Conservation (phyloP, 1,140 invertebrate genomes). For the Andrena cerasifolii region DNA sequence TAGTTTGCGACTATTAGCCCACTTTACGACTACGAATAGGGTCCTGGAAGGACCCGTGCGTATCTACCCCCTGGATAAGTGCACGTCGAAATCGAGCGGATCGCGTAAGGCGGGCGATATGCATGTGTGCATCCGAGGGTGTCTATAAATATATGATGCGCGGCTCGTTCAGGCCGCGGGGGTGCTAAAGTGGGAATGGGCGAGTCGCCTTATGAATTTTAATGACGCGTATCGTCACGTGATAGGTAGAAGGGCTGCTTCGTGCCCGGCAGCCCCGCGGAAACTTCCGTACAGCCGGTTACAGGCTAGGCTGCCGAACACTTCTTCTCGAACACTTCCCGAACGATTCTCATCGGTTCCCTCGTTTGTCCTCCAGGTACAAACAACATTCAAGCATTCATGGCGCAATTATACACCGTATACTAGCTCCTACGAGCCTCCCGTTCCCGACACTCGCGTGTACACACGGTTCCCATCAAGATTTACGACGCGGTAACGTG, state of each 20-base stretch:
- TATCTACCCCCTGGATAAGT: slow-evolving; percentile 6
- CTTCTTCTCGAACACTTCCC: slow-evolving; percentile 65
- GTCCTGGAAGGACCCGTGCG: not conserved
- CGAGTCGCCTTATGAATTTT: slow-evolving; percentile 79
- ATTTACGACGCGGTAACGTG: too few species aligned
- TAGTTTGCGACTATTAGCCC: too few species aligned
- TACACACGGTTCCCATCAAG: too few species aligned
- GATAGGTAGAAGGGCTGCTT: slow-evolving; percentile 70
- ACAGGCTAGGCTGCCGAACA: too few species aligned
- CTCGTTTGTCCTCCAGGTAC: not conserved
- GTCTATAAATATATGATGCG: slow-evolving; percentile 75
- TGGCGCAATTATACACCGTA: too few species aligned
- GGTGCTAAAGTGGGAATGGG: slow-evolving; percentile 72
- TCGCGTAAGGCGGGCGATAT: slow-evolving; percentile 26
- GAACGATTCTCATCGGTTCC: not conserved
- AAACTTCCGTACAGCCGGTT: not conserved
- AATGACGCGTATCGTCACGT: slow-evolving; percentile 74
- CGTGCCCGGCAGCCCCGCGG: slow-evolving; percentile 53
- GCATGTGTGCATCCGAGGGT: slow-evolving; percentile 39
- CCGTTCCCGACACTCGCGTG: too few species aligned
- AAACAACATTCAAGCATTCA: too few species aligned
- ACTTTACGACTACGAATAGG: too few species aligned
- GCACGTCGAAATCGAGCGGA: slow-evolving; percentile 24
- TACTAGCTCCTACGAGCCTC: too few species aligned
- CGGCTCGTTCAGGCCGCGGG: slow-evolving; percentile 45